Evolutionary conservation across 2,113 vertebrate genomes (phyloP).

Genomic region (Rhinolophus ferrumequinum): DNA sequence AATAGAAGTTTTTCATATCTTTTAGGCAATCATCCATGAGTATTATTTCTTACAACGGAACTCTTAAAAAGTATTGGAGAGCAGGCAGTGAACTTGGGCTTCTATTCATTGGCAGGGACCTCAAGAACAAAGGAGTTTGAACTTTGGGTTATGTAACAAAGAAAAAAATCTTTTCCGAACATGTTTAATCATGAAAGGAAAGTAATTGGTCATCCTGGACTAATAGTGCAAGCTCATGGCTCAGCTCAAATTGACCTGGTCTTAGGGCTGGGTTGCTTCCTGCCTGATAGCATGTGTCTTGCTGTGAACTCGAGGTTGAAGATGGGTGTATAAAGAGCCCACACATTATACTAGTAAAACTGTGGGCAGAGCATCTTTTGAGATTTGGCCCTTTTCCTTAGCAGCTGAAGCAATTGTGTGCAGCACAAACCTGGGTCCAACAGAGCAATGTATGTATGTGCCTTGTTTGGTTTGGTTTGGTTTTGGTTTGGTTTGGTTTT

Average conservation of each 20-base stretch:
- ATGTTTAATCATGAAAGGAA: constrained; percentile 47
- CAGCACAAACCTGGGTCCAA: not conserved
- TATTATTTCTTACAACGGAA: constrained; percentile 34
- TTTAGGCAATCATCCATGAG: constrained; percentile 57
- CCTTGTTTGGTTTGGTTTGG: not conserved
- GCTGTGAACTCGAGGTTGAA: not conserved
- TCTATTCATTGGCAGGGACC: constrained; percentile 47
- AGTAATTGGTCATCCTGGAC: constrained; percentile 47
- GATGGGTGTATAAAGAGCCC: not conserved
- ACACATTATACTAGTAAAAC: not conserved
- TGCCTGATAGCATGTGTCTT: not conserved
- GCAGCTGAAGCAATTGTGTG: not conserved
- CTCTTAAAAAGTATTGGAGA: constrained; percentile 51
- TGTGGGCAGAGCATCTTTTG: not conserved
- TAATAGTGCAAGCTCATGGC: not conserved
- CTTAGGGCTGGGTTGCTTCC: not conserved
- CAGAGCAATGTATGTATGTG: not conserved
- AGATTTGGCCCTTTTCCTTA: not conserved
- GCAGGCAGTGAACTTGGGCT: constrained; percentile 37
- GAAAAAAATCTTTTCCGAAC: constrained; percentile 48
- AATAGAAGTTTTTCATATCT: constrained; percentile 48
- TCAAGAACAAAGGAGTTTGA: constrained; percentile 64
- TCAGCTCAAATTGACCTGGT: not conserved
- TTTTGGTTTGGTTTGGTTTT: not conserved
- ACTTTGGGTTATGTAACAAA: constrained; percentile 47